phyloP scores from a whole-genome alignment of 2,888 invertebrate species.

The Melinaea marsaeus region DNA sequence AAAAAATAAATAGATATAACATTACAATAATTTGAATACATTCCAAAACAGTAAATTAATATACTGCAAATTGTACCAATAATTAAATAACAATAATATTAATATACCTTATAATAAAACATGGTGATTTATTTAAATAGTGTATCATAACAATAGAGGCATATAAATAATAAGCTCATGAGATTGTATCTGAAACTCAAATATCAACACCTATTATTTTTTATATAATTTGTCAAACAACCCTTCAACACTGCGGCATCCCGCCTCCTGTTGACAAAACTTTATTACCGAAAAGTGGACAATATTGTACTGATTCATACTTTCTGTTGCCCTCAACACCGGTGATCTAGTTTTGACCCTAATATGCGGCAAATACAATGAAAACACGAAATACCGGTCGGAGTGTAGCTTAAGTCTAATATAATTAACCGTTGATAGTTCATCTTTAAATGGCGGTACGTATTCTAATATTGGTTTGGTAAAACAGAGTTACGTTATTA shows the following conservation, averaged over 20 bases:
- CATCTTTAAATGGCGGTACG: neutral
- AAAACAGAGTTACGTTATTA: slow-evolving; percentile 37
- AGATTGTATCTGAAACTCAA: slow-evolving; percentile 44
- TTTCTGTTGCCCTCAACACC: slow-evolving; percentile 60
- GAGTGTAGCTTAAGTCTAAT: slow-evolving; percentile 22
- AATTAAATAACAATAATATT: neutral
- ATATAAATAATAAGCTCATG: slow-evolving; percentile 37
- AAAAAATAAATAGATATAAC: no score
- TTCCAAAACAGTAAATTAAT: no score
- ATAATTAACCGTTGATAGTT: slow-evolving; percentile 17
- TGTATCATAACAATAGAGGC: slow-evolving; percentile 4
- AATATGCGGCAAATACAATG: slow-evolving; percentile 55
- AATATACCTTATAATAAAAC: neutral
- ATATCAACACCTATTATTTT: slow-evolving; percentile 57
- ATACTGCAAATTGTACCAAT: neutral
- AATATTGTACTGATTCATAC: slow-evolving; percentile 69
- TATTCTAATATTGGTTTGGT: neutral
- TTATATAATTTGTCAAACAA: slow-evolving; percentile 72
- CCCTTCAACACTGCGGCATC: slow-evolving; percentile 54
- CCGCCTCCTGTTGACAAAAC: slow-evolving; percentile 76
- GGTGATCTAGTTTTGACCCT: slow-evolving; percentile 74
- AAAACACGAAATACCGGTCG: slow-evolving; percentile 66
- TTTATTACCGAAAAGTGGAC: slow-evolving; percentile 75
- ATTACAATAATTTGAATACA: no score
- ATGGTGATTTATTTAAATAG: no score